A percentile compares a stretch with the other conserved stretches of the same genome.
Conservation (phyloP, 2,888 invertebrate genomes). For the Drosophila ustulata region DNA sequence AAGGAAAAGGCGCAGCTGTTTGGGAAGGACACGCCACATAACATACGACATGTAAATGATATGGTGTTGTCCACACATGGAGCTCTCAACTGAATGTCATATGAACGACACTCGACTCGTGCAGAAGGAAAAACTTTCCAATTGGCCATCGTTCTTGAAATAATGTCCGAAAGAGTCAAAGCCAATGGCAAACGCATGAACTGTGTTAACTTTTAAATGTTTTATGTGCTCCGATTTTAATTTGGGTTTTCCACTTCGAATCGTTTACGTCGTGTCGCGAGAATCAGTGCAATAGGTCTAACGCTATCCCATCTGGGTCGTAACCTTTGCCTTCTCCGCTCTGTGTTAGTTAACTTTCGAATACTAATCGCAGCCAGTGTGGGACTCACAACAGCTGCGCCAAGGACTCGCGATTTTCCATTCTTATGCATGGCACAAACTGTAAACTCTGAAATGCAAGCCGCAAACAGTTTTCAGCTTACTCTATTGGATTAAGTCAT, state of each 20-base stretch:
- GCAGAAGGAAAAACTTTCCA: constrained; percentile 8
- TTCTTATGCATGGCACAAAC: background rate
- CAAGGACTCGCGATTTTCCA: constrained; percentile 1
- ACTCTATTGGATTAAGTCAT: background rate
- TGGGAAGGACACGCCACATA: constrained; percentile 7
- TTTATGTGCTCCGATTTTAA: constrained; percentile 48
- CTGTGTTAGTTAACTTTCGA: background rate
- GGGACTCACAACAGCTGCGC: constrained; percentile 29
- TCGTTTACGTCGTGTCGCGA: background rate
- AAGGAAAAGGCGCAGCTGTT: constrained; percentile 44
- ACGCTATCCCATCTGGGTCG: background rate
- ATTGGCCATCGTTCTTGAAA: constrained; percentile 5
- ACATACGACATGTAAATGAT: constrained; percentile 21
- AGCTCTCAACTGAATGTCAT: constrained; percentile 1
- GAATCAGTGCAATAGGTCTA: constrained; percentile 30
- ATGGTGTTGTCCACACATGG: background rate
- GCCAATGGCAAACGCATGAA: constrained; percentile 2
- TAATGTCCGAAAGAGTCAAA: constrained; percentile 6
- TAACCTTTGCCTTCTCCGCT: background rate
- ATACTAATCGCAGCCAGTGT: constrained; percentile 5
- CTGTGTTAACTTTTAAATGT: constrained; percentile 44
- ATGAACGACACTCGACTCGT: constrained; percentile 10
- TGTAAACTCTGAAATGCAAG: too few relatives aligned
- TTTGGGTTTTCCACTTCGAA: constrained; percentile 19
- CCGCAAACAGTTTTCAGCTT: background rate